A percentile compares a stretch with the other conserved stretches of the same genome.
phyloP scores from a whole-genome alignment of 2,888 invertebrate species.

The Pammene aurita region DNA sequence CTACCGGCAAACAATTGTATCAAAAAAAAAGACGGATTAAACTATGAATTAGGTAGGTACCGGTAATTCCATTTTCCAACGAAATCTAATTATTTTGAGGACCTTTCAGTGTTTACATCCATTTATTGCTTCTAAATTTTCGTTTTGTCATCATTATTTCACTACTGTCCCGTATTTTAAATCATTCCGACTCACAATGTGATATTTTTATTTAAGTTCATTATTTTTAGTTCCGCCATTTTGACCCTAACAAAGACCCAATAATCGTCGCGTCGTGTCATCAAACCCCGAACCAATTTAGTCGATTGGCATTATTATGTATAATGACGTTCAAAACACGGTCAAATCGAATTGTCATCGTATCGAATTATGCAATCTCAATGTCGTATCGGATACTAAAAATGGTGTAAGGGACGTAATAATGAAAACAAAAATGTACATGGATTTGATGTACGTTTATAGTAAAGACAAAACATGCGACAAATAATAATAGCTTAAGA shows the following conservation, averaged over 20 bases:
- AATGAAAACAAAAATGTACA: background rate
- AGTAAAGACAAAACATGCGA: background rate
- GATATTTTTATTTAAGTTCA: conserved; percentile 15
- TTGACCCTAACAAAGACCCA: conserved; percentile 44
- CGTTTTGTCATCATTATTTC: background rate
- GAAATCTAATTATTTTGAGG: too few species aligned
- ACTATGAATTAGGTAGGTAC: too few species aligned
- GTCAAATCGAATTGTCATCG: conserved; percentile 79
- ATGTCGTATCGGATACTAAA: conserved; percentile 67
- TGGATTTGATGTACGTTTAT: background rate
- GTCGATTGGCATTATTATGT: conserved; percentile 69
- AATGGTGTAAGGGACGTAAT: conserved; percentile 40
- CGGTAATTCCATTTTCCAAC: too few species aligned
- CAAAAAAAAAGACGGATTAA: too few species aligned
- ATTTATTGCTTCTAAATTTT: background rate
- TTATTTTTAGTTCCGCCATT: conserved; percentile 30
- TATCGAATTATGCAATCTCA: conserved; percentile 78
- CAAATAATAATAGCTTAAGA: background rate
- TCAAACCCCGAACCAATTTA: conserved; percentile 68
- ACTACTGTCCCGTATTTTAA: background rate
- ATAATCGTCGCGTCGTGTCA: conserved; percentile 72
- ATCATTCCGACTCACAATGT: conserved; percentile 2
- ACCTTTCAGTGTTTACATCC: too few species aligned
- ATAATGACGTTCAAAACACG: conserved; percentile 68
- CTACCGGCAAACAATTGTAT: too few species aligned